These are phyloP conservation scores for Corbicula japonica DNA, from an alignment of 2,888 invertebrate genomes.

Conservation along the genomic window DNA sequence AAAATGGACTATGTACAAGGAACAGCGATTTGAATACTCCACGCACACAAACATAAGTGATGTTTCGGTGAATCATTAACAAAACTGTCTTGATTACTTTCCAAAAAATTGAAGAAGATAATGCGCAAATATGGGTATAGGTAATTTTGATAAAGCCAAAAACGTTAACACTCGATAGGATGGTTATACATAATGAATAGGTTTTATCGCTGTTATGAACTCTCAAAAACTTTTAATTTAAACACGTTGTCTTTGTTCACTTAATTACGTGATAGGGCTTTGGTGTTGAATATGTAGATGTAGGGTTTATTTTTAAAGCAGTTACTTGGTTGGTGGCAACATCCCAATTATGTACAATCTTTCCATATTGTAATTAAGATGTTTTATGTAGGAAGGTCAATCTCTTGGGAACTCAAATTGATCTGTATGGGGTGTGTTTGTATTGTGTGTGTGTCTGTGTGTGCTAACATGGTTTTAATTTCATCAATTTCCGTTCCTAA, in stretches of 20 bases:
- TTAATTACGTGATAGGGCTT: background rate
- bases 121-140: too few species aligned
- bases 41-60: too few species aligned
- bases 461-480: background rate
- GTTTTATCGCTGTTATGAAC: constrained; percentile 10
- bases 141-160: too few species aligned
- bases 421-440: background rate
- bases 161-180: too few species aligned
- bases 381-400: constrained; percentile 8
- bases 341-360: too few species aligned
- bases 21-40: too few species aligned
- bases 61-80: too few species aligned
- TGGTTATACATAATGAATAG: too few species aligned
- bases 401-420: background rate
- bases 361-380: too few species aligned
- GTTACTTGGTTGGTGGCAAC: background rate
- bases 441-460: background rate
- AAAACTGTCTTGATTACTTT: too few species aligned
- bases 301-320: background rate
- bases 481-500: background rate
- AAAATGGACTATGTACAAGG: too few species aligned
- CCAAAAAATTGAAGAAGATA: too few species aligned
- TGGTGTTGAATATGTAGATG: background rate
- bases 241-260: background rate
- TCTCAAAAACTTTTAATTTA: background rate